Percentiles rank a stretch among this genome's conserved stretches.
These are phyloP conservation scores for Hydractinia echinata DNA, from an alignment of 30 jellyfish, hydroid and myxozoan species.

Conservation along the genomic window DNA sequence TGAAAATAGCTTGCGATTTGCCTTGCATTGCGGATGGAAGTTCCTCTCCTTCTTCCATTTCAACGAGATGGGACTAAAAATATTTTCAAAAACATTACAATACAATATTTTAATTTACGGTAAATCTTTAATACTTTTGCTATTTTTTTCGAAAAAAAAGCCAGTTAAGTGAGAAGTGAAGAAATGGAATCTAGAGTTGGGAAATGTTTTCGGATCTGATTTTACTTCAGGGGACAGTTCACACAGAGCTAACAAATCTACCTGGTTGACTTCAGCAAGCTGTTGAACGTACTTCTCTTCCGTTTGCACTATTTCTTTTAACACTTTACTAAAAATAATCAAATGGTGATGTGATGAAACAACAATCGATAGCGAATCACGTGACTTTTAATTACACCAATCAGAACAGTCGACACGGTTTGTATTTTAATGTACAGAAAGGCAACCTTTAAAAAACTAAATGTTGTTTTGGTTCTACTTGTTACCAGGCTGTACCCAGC, in stretches of 20 bases:
- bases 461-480: too few relatives aligned
- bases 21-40: slow-evolving; percentile 58
- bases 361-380: too few relatives aligned
- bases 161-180: neutral
- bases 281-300: slow-evolving; percentile 80
- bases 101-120: too few relatives aligned
- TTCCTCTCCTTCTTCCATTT: slow-evolving; percentile 53
- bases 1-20: slow-evolving; percentile 44
- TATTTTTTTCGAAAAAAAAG: too few relatives aligned
- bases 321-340: slow-evolving; percentile 48
- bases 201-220: neutral
- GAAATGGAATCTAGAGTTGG: neutral
- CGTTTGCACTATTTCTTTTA: slow-evolving; percentile 71
- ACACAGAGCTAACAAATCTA: neutral
- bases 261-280: slow-evolving; percentile 68
- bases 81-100: too few relatives aligned
- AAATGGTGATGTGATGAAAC: too few relatives aligned
- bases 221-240: neutral
- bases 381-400: too few relatives aligned
- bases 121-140: too few relatives aligned
- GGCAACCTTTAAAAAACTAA: too few relatives aligned
- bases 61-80: slow-evolving; percentile 60
- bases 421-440: too few relatives aligned
- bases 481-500: too few relatives aligned
- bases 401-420: too few relatives aligned